These are phyloP conservation scores for Holothuria scabra DNA, from an alignment of 53 echinoderm and acorn worm species.

Conservation along the genomic window DNA sequence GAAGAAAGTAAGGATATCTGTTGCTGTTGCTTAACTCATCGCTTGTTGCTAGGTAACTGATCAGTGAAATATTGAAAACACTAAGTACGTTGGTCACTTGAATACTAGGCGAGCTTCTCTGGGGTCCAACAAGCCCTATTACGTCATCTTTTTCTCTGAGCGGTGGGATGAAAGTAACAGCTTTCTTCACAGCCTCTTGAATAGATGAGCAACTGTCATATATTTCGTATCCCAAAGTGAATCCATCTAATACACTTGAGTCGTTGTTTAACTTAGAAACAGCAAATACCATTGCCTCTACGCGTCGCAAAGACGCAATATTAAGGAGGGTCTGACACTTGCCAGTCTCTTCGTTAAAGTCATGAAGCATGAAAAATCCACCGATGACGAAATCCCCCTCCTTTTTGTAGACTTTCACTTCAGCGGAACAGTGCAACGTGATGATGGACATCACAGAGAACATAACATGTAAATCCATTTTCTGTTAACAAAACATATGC, in stretches of 20 bases:
- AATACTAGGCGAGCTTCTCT: conserved; percentile 73
- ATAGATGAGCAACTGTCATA: conserved; percentile 82
- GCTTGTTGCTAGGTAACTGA: conserved; percentile 82
- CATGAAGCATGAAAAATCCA: conserved; percentile 77
- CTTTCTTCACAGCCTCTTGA: conserved; percentile 63
- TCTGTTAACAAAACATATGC: no score
- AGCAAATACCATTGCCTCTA: conserved; percentile 80
- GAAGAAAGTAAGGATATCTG: conserved; percentile 78
- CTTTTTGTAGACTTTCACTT: conserved; percentile 53
- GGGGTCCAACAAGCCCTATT: conserved; percentile 79
- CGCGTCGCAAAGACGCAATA: conserved; percentile 61
- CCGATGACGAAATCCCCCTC: conserved; percentile 82
- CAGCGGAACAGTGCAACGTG: no score
- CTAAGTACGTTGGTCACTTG: conserved; percentile 84
- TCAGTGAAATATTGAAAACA: conserved; percentile 72
- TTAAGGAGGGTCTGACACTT: conserved; percentile 59
- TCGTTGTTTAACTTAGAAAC: conserved; percentile 73
- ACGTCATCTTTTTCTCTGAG: neutral
- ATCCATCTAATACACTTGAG: conserved; percentile 51
- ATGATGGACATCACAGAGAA: no score
- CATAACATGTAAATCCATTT: no score
- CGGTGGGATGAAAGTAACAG: conserved; percentile 69
- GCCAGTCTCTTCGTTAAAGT: conserved; percentile 36
- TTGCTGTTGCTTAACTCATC: conserved; percentile 78
- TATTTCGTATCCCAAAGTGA: conserved; percentile 76